Conservation (phyloP, 2,113 vertebrate genomes). For the Tichodroma muraria region DNA sequence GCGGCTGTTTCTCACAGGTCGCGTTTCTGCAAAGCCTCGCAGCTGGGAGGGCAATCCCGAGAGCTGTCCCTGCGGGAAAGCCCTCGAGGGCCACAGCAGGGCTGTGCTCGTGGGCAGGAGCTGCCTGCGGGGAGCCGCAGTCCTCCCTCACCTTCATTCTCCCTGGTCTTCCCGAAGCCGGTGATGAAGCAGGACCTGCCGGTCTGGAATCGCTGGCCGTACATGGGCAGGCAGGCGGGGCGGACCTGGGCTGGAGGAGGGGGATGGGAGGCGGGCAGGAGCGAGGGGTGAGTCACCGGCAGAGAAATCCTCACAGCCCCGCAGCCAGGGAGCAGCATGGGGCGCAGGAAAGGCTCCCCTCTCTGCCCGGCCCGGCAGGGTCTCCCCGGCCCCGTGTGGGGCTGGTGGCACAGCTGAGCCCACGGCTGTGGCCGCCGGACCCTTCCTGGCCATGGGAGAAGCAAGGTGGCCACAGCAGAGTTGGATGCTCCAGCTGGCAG, state of each 20-base stretch:
- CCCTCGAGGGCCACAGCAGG: not conserved
- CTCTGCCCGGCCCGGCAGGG: not conserved
- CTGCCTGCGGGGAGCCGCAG: fast-evolving
- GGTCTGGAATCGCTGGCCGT: conserved; percentile 68
- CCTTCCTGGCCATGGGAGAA: fast-evolving
- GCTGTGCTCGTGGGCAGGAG: not conserved
- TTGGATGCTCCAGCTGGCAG: not conserved
- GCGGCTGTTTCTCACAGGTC: not conserved
- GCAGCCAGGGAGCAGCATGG: not conserved
- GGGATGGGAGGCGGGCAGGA: not conserved
- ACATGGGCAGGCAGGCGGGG: conserved; percentile 83
- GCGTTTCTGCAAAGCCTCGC: not conserved
- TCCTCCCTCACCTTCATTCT: conserved; percentile 67
- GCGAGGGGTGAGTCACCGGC: not conserved
- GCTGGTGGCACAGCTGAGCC: not conserved
- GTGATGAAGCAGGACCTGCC: conserved; percentile 82
- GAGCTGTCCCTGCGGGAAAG: not conserved
- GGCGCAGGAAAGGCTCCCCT: not conserved
- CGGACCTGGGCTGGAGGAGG: conserved; percentile 72
- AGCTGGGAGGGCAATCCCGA: fast-evolving
- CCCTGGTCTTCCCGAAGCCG: conserved; percentile 81
- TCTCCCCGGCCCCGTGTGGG: fast-evolving
- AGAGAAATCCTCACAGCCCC: not conserved
- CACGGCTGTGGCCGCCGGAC: fast-evolving
- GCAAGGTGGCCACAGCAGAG: not conserved